These are phyloP conservation scores for Machimus rusticus DNA, from an alignment of 2,888 invertebrate genomes.

Conservation along the genomic window DNA sequence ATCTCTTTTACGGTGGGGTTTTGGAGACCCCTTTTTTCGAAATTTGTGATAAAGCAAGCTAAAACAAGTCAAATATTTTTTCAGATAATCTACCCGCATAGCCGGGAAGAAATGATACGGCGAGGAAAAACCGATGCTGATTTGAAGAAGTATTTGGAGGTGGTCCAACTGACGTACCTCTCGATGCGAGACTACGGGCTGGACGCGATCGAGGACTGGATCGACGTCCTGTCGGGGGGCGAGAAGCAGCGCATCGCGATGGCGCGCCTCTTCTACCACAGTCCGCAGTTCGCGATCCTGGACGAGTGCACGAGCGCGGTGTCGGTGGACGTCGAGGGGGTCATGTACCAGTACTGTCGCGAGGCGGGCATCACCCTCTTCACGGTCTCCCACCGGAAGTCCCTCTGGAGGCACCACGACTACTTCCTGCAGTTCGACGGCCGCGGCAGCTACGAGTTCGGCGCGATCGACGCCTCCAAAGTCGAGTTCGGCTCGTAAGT, in stretches of 20 bases:
- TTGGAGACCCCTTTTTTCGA: no score
- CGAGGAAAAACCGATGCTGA: conserved; percentile 81
- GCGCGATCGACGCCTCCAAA: conserved; percentile 83
- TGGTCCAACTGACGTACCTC: conserved; percentile 86
- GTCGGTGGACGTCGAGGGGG: conserved; percentile 97
- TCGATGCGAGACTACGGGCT: conserved; percentile 85
- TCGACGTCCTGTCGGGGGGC: conserved; percentile 97
- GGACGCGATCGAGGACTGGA: conserved; percentile 97
- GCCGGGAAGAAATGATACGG: conserved; percentile 81
- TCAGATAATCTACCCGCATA: conserved; percentile 90
- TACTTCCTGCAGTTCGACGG: conserved; percentile 97
- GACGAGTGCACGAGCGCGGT: conserved; percentile 99
- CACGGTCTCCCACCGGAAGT: conserved; percentile 96
- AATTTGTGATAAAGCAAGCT: not conserved
- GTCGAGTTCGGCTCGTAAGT: conserved; percentile 90
- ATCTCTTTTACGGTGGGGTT: no score
- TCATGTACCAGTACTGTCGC: conserved; percentile 94
- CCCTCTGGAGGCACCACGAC: conserved; percentile 97
- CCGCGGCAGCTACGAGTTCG: conserved; percentile 87
- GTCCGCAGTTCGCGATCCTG: conserved; percentile 97
- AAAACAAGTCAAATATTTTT: not conserved
- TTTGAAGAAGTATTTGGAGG: conserved; percentile 76
- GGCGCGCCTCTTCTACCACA: conserved; percentile 96
- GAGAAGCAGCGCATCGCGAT: conserved; percentile 99
- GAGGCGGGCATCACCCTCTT: conserved; percentile 88